These are phyloP conservation scores for Discoglossus pictus DNA, from an alignment of 2,797 vertebrate genomes.

Conservation along the genomic window DNA sequence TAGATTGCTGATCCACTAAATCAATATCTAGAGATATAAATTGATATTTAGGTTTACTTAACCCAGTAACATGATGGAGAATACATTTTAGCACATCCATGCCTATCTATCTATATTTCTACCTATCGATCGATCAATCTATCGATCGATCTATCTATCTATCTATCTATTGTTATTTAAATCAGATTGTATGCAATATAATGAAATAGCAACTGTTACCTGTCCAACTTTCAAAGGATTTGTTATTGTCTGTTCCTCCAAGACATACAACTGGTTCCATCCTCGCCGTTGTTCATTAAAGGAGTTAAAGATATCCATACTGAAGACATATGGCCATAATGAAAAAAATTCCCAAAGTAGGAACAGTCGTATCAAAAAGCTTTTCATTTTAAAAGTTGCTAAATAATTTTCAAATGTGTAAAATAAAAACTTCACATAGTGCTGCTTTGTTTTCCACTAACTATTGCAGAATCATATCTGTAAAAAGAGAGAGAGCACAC, in stretches of 20 bases:
- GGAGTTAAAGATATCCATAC: fast-evolving
- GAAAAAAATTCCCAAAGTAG: conserved; percentile 54
- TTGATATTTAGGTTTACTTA: too few species aligned
- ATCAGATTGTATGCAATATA: too few species aligned
- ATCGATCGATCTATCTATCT: too few species aligned
- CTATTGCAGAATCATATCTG: not conserved
- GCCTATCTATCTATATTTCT: too few species aligned
- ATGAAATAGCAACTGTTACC: conserved; percentile 70
- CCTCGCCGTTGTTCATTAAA: conserved; percentile 59
- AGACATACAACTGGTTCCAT: conserved; percentile 83
- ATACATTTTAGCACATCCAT: too few species aligned
- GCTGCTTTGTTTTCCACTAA: not conserved
- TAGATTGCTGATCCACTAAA: too few species aligned
- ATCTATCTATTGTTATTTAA: too few species aligned
- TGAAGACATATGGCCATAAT: conserved; percentile 44
- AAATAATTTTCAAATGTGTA: not conserved
- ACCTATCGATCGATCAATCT: too few species aligned
- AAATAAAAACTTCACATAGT: conserved; percentile 9
- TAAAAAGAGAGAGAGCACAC: too few species aligned
- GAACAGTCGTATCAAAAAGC: conserved; percentile 3
- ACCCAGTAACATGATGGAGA: too few species aligned
- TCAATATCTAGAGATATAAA: too few species aligned
- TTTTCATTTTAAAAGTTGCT: conserved; percentile 54
- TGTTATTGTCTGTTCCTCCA: conserved; percentile 76
- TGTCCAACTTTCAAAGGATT: conserved; percentile 76